Conservation (phyloP, 1,140 invertebrate species). For the Drosophila eugracilis region DNA sequence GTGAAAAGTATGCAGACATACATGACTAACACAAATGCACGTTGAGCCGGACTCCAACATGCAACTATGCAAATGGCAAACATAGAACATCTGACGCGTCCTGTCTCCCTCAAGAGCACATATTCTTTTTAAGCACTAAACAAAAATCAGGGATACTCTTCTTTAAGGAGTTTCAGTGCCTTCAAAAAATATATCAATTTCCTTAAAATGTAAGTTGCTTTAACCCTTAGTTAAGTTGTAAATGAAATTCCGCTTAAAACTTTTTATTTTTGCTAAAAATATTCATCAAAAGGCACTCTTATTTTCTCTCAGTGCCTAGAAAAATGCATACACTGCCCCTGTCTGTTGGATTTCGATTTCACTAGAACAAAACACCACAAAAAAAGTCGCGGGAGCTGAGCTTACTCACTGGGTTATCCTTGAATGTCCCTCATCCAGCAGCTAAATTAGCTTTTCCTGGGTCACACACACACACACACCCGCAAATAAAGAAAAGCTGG, state of each 20-base stretch:
- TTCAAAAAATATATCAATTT: not conserved
- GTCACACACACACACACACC: constrained; percentile 36
- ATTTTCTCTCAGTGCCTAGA: not conserved
- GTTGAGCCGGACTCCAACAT: constrained; percentile 17
- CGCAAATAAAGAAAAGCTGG: constrained; percentile 9
- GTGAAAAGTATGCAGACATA: constrained; percentile 56
- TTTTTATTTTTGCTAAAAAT: not conserved
- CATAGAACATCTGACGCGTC: constrained; percentile 29
- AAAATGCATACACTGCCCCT: constrained; percentile 9
- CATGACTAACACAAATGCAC: constrained; percentile 42
- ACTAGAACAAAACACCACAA: constrained; percentile 20
- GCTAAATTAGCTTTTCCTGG: constrained; percentile 67
- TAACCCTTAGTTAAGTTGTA: no score
- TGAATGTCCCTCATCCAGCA: constrained; percentile 55
- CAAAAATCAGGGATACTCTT: not conserved
- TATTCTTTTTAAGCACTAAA: constrained; percentile 13
- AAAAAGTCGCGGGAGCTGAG: constrained; percentile 23
- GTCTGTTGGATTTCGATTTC: constrained; percentile 52
- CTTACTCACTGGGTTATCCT: constrained; percentile 47
- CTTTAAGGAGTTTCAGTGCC: no score
- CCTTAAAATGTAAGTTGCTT: no score
- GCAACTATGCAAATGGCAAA: constrained; percentile 59
- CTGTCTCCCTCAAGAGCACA: constrained; percentile 19
- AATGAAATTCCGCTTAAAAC: no score
- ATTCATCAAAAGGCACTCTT: not conserved